Evolutionary conservation across 2,113 vertebrate genomes (phyloP), one percentile per base, ranked within the genome.

Genomic region (Calidris pygmaea): DNA sequence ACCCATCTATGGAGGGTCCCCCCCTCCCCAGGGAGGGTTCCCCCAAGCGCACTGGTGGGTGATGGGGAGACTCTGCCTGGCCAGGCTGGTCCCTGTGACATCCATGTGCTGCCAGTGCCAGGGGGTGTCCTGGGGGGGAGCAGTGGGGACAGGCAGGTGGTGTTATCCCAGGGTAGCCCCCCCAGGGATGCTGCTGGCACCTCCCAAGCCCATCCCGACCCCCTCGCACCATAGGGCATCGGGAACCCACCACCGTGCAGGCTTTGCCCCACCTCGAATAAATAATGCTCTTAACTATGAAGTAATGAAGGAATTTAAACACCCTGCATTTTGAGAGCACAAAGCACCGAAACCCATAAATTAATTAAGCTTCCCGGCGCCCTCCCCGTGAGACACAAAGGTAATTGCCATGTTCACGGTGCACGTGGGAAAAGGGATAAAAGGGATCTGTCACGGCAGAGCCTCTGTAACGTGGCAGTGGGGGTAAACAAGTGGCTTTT

Each of bases 141-240:
- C 70, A 10, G 45, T 35, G 45, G 6, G 66, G 66, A 20, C 9
- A 5, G 55, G 53, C 35, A 27, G 78, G 22, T 5, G 3, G 22
- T 5, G 26, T 27, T 13, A 12, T 39, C 22, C 37, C 26, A 16
- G 62, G 39, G 29, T 29, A 53, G 52, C 52, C 16, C 23, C 53
- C 22, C 39, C 29, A 12, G 41, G 48, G 39, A 47, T 0, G 1
- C 26, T 13, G 4, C 55, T 22, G 4, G 27, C 8, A 11, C 56
- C 66, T 32, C 37, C 58, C 0, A 6, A 32, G 17, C 45, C 58
- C 66, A 60, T 21, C 52, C 63, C 1, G 2, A 22, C 3, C n/a
- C n/a, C 59, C 26, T 4, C 1, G 10, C 23, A 13, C 34, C 1
- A 0, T 1, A 3, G 1, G 3, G 55, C 48, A 21, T 6, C 1